These are phyloP conservation scores for Tetramorium parvispinum DNA, from an alignment of 1,140 invertebrate species.

Conservation along the genomic window DNA sequence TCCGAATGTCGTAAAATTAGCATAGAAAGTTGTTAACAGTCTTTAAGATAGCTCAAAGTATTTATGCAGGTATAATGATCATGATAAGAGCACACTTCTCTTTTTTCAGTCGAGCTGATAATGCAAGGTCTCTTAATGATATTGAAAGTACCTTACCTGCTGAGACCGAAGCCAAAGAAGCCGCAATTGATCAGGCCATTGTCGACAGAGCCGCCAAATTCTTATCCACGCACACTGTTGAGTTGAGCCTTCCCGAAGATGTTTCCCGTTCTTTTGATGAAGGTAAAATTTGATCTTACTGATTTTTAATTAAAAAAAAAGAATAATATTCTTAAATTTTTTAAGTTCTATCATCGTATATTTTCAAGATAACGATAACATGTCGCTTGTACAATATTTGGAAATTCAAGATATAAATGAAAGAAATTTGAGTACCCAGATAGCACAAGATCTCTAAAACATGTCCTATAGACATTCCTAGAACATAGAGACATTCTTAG, in stretches of 20 bases:
- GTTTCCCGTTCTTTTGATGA: constrained; percentile 86
- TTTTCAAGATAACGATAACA: neutral
- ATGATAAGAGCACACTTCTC: constrained; percentile 8
- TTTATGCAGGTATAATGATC: constrained; percentile 4
- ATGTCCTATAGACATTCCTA: no score
- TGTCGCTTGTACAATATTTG: neutral
- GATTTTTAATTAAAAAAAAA: neutral
- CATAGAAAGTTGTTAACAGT: constrained; percentile 17
- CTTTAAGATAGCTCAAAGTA: neutral
- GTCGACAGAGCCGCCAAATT: constrained; percentile 91
- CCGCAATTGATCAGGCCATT: constrained; percentile 91
- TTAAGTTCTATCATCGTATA: no score
- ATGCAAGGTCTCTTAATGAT: constrained; percentile 86
- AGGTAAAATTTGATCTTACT: constrained; percentile 80
- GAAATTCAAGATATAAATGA: neutral
- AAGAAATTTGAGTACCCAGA: neutral
- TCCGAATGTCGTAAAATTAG: constrained; percentile 12
- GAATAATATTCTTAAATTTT: neutral
- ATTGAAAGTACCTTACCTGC: constrained; percentile 87
- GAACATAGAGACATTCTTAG: no score
- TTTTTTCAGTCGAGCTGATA: constrained; percentile 83
- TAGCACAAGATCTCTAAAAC: no score
- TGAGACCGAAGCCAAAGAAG: constrained; percentile 90
- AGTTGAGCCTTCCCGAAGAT: constrained; percentile 91
- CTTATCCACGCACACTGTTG: constrained; percentile 91